Conservation (phyloP, 2,888 invertebrate species). For the Cabera pusaria region DNA sequence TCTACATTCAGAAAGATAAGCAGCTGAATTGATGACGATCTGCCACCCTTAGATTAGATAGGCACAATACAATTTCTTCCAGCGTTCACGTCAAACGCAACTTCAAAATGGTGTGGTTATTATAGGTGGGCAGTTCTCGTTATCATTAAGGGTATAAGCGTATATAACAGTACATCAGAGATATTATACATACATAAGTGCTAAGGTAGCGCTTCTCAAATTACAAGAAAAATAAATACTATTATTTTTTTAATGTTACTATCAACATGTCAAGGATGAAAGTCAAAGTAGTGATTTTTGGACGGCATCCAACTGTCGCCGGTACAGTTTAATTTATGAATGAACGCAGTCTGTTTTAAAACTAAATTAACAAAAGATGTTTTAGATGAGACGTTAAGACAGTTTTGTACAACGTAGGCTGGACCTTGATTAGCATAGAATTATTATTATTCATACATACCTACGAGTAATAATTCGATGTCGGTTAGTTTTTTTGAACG, state of each 20-base stretch:
- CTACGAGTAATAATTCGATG: no score
- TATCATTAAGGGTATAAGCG: neutral
- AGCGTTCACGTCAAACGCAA: no score
- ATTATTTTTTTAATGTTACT: constrained; percentile 37
- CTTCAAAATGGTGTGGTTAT: no score
- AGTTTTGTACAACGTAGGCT: no score
- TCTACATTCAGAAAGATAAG: no score
- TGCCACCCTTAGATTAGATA: no score
- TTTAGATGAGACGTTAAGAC: constrained; percentile 24
- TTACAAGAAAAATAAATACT: constrained; percentile 20
- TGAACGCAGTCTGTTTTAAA: constrained; percentile 42
- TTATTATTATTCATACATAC: no score
- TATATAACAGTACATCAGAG: constrained; percentile 6
- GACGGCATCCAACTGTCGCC: constrained; percentile 49
- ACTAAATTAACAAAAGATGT: constrained; percentile 15
- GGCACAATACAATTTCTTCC: no score
- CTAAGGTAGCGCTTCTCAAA: constrained; percentile 10
- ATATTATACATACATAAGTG: no score
- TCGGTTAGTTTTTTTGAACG: no score
- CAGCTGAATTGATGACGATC: no score
- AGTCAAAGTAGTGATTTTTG: constrained; percentile 56
- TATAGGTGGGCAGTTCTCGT: neutral
- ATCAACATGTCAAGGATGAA: constrained; percentile 56
- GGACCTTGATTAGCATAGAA: constrained; percentile 4
- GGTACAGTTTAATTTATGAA: constrained; percentile 53